These are phyloP conservation scores for Malachius bipustulatus DNA, from an alignment of 2,888 invertebrate genomes.

Conservation along the genomic window DNA sequence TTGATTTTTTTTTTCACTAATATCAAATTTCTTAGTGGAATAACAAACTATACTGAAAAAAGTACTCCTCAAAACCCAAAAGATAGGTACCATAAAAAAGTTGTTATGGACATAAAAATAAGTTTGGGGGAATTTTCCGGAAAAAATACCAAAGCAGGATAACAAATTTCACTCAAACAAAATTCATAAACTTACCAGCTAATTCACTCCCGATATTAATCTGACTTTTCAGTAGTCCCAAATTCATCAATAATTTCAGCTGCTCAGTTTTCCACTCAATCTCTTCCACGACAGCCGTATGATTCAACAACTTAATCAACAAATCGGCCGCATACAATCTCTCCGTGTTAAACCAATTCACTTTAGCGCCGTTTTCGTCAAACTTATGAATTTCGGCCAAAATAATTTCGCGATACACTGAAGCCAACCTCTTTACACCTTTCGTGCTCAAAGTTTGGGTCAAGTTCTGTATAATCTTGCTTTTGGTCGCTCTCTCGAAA, in stretches of 20 bases:
- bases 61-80: too few species aligned
- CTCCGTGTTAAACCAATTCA: constrained; percentile 57
- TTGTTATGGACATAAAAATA: too few species aligned
- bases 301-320: constrained; percentile 37
- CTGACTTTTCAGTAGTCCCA: constrained; percentile 48
- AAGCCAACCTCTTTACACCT: constrained; percentile 51
- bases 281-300: constrained; percentile 37
- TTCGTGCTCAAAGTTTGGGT: constrained; percentile 46
- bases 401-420: constrained; percentile 49
- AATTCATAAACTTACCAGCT: too few species aligned
- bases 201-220: constrained; percentile 46
- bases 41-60: too few species aligned
- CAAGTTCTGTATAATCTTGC: constrained; percentile 51
- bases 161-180: too few species aligned
- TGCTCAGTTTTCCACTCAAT: constrained; percentile 54
- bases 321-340: constrained; percentile 52
- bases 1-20: too few species aligned
- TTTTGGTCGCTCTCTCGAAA: constrained; percentile 60
- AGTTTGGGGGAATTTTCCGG: too few species aligned
- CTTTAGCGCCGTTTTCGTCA: constrained; percentile 22
- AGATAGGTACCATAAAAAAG: too few species aligned
- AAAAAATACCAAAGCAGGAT: too few species aligned
- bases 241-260: constrained; percentile 51
- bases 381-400: constrained; percentile 43
- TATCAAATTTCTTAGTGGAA: too few species aligned